phyloP scores from a whole-genome alignment of 2,888 invertebrate species.

The Amorpha juglandis region DNA sequence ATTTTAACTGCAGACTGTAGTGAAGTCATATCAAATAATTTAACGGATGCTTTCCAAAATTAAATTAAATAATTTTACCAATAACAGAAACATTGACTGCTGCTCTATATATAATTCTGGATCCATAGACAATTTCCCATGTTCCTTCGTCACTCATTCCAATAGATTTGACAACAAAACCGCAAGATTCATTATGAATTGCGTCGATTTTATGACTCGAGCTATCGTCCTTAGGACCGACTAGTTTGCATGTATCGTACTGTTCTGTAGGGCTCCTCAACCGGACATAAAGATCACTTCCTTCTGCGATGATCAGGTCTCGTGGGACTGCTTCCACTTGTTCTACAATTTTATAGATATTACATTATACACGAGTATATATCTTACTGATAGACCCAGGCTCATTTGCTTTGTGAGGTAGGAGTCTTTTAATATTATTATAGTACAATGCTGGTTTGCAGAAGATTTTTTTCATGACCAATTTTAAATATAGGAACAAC shows the following conservation, averaged over 20 bases:
- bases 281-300: conserved; percentile 59
- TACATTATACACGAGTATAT: neutral
- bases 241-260: conserved; percentile 58
- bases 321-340: conserved; percentile 49
- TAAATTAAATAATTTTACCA: conserved; percentile 47
- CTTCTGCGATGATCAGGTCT: conserved; percentile 51
- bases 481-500: too few relatives aligned
- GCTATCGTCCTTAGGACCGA: conserved; percentile 46
- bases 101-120: conserved; percentile 54
- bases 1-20: too few relatives aligned
- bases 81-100: conserved; percentile 51
- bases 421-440: too few relatives aligned
- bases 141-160: conserved; percentile 48
- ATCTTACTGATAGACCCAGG: neutral
- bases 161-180: conserved; percentile 55
- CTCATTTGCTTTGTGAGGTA: too few relatives aligned
- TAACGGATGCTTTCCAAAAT: neutral
- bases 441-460: too few relatives aligned
- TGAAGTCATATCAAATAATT: too few relatives aligned
- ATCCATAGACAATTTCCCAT: conserved; percentile 65
- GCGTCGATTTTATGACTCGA: conserved; percentile 41
- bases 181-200: conserved; percentile 49
- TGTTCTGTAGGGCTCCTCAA: conserved; percentile 48
- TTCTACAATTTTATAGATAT: conserved; percentile 48
- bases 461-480: too few relatives aligned